phyloP scores from a whole-genome alignment of 2,888 invertebrate genomes.

The Drosophila antonietae region DNA sequence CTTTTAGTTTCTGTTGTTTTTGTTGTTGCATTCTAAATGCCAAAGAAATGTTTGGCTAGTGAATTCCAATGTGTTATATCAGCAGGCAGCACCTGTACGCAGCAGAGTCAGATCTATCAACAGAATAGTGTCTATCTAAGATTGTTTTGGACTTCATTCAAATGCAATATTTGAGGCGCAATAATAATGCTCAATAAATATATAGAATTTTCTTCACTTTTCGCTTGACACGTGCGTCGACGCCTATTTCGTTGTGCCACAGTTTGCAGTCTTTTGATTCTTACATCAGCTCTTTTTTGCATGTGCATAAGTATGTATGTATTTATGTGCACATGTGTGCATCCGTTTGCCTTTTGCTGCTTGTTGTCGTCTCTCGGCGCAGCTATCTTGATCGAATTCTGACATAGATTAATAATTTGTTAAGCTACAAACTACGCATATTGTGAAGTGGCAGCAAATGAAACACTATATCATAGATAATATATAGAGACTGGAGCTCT shows the following conservation, averaged over 20 bases:
- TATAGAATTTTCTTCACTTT: slow-evolving; percentile 1
- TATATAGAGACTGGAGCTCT: neutral
- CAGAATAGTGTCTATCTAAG: neutral
- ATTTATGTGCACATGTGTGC: neutral
- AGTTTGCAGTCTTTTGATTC: neutral
- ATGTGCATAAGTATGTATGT: neutral
- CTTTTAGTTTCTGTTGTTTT: neutral
- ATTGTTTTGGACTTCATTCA: neutral
- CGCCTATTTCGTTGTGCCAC: neutral
- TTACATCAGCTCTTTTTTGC: slow-evolving; percentile 5
- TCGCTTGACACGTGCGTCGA: neutral
- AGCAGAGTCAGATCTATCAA: slow-evolving; percentile 15
- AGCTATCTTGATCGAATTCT: slow-evolving; percentile 7
- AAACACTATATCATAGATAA: neutral
- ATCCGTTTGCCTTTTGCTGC: neutral
- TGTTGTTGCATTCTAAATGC: slow-evolving; percentile 1
- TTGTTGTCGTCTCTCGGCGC: neutral
- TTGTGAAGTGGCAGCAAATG: slow-evolving; percentile 1
- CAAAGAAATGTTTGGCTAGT: slow-evolving; percentile 45
- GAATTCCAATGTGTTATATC: slow-evolving; percentile 48
- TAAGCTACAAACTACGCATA: slow-evolving; percentile 7
- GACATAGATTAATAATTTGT: slow-evolving; percentile 10
- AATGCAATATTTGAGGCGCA: neutral
- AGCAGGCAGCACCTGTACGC: slow-evolving; percentile 8
- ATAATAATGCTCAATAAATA: neutral